Evolutionary conservation across 2,797 vertebrate species (phyloP).

Genomic region (Oreochromis mossambicus): DNA sequence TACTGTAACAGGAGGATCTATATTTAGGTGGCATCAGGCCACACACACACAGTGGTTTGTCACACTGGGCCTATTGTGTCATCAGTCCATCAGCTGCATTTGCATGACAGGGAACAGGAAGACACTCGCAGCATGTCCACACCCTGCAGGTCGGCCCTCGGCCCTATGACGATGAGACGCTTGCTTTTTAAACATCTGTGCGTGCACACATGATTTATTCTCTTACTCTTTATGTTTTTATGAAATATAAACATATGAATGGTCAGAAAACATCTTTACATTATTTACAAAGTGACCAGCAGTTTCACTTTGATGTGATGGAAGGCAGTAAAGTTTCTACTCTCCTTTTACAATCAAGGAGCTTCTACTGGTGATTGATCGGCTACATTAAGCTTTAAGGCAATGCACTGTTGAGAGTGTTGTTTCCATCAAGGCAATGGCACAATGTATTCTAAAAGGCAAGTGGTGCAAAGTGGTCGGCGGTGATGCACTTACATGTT

Average conservation of each 20-base stretch:
- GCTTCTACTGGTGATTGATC: slow-evolving; percentile 26
- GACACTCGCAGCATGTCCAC: slow-evolving; percentile 1
- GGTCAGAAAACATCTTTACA: slow-evolving; percentile 66
- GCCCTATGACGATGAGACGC: background rate
- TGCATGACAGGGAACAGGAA: slow-evolving; percentile 55
- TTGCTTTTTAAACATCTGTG: background rate
- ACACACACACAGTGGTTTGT: slow-evolving; percentile 11
- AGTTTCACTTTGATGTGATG: slow-evolving; percentile 11
- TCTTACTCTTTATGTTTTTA: background rate
- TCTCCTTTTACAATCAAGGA: slow-evolving; percentile 1
- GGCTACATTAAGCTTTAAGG: slow-evolving; percentile 59
- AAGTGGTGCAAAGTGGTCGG: slow-evolving; percentile 46
- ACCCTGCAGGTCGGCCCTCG: background rate
- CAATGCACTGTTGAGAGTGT: slow-evolving; percentile 44
- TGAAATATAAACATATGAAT: slow-evolving; percentile 51
- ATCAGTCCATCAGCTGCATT: slow-evolving; percentile 29
- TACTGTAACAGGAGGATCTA: background rate
- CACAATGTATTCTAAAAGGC: slow-evolving; percentile 58
- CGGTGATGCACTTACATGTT: background rate
- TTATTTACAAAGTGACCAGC: slow-evolving; percentile 51
- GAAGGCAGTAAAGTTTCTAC: slow-evolving; percentile 34
- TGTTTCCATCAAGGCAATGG: slow-evolving; percentile 41
- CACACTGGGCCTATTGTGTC: slow-evolving; percentile 21
- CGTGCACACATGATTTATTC: background rate
- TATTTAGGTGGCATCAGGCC: background rate